Evolutionary conservation across 2,797 vertebrate genomes (phyloP).

Genomic region (Setipinna tenuifilis): DNA sequence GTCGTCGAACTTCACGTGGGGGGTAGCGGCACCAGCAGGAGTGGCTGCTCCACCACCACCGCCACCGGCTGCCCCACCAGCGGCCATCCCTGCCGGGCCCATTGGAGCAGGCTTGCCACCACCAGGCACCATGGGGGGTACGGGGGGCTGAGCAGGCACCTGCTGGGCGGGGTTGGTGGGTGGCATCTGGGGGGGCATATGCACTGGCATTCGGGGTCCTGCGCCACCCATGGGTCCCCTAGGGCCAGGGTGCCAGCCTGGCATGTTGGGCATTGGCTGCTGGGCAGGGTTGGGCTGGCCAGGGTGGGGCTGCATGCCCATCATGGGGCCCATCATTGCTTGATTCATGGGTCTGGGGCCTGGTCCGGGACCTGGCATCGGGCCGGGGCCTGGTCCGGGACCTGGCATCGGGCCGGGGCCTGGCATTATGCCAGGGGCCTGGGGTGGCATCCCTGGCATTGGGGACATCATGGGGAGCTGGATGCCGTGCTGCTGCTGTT

Average conservation of each 20-base stretch:
- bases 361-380: conserved; percentile 64
- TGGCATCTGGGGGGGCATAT: conserved; percentile 65
- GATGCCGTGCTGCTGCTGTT: conserved; percentile 76
- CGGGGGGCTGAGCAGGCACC: conserved; percentile 59
- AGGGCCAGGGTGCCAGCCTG: conserved; percentile 76
- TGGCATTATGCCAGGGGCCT: conserved; percentile 67
- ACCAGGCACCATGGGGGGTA: conserved; percentile 43
- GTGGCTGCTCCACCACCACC: conserved; percentile 31
- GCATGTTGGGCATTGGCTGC: conserved; percentile 62
- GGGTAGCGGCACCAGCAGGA: conserved; percentile 55
- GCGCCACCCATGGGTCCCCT: conserved; percentile 42
- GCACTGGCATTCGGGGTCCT: conserved; percentile 61
- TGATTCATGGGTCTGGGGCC: conserved; percentile 70
- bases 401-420: conserved; percentile 68
- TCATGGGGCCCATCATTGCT: conserved; percentile 69
- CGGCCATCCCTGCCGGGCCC: conserved; percentile 15
- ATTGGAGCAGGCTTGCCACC: neutral
- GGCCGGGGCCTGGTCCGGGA: conserved; percentile 55
- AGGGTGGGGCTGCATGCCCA: conserved; percentile 67
- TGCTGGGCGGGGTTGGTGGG: conserved; percentile 47
- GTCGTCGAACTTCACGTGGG: conserved; percentile 93
- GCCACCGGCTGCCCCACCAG: conserved; percentile 34
- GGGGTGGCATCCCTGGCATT: conserved; percentile 69
- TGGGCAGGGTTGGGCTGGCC: conserved; percentile 63
- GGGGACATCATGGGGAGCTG: conserved; percentile 68